Percentiles rank a stretch among this genome's conserved stretches.
These are phyloP conservation scores for Hyles vespertilio DNA, from an alignment of 1,140 invertebrate genomes.

Conservation along the genomic window DNA sequence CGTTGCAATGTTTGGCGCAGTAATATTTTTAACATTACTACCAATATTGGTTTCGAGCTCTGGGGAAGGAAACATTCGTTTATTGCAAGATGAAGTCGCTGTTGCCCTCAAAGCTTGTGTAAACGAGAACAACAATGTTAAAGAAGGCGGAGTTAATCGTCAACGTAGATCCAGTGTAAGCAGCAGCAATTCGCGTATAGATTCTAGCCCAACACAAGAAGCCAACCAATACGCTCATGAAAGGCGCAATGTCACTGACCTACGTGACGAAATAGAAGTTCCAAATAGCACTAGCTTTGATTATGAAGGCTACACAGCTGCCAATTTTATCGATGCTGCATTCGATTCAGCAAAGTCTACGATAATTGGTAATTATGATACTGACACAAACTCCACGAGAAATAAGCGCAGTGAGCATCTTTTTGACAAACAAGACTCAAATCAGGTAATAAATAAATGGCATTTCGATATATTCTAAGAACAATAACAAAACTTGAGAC, in stretches of 20 bases:
- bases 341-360: slow-evolving; percentile 14
- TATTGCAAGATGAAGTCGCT: slow-evolving; percentile 54
- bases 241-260: slow-evolving; percentile 35
- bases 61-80: slow-evolving; percentile 54
- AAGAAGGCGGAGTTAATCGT: slow-evolving; percentile 17
- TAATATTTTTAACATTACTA: slow-evolving; percentile 32
- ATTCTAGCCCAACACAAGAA: slow-evolving; percentile 30
- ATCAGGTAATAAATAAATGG: slow-evolving; percentile 39
- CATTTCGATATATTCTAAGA: no score
- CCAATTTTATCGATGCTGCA: slow-evolving; percentile 22
- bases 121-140: slow-evolving; percentile 10
- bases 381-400: slow-evolving; percentile 15
- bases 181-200: slow-evolving; percentile 30
- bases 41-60: slow-evolving; percentile 30
- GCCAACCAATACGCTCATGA: slow-evolving; percentile 46
- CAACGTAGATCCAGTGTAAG: slow-evolving; percentile 31
- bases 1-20: slow-evolving; percentile 24
- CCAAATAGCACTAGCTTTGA: slow-evolving; percentile 41
- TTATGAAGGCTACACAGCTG: slow-evolving; percentile 24
- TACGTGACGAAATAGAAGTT: slow-evolving; percentile 31
- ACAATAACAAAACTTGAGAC: background rate
- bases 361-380: slow-evolving; percentile 1
- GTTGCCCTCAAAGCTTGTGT: slow-evolving; percentile 42
- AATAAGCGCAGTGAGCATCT: slow-evolving; percentile 42
- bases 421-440: slow-evolving; percentile 35